A percentile compares a stretch with the other conserved stretches of the same genome.
Conservation (phyloP, 2,797 vertebrate genomes). For the Loris lydekkerianus region DNA sequence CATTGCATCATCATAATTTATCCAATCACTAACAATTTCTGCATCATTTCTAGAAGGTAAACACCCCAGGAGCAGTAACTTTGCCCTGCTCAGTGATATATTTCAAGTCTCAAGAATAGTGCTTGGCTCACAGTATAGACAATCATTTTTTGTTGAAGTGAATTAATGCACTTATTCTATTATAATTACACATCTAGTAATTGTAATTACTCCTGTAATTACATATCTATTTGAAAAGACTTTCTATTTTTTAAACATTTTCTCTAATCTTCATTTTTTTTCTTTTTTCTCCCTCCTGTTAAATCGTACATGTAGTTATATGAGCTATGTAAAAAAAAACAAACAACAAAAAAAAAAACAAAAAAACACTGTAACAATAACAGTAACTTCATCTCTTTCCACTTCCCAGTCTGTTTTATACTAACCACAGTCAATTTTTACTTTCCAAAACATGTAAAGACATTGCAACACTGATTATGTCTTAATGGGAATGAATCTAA, state of each 20-base stretch:
- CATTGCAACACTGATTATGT: not conserved
- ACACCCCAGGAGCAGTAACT: not conserved
- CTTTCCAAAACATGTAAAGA: not conserved
- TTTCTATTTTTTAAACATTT: constrained; percentile 11
- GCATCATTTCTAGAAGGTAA: not conserved
- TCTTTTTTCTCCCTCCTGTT: not conserved
- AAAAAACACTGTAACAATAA: not conserved
- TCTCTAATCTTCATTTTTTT: not conserved
- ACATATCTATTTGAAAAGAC: not conserved
- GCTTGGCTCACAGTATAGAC: not conserved
- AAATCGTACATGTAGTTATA: not conserved
- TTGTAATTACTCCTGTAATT: not conserved
- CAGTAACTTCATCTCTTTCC: not conserved
- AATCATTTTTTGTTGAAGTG: not conserved
- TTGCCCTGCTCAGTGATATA: not conserved
- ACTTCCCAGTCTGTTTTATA: constrained; percentile 30
- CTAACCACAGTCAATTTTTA: not conserved
- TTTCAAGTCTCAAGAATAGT: not conserved
- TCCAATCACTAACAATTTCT: not conserved
- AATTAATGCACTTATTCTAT: not conserved
- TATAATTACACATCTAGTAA: not conserved
- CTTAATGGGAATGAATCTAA: constrained; percentile 40
- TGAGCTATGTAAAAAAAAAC: not conserved
- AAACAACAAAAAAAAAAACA: not conserved
- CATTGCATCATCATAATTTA: not conserved